These are phyloP conservation scores for Hippopotamyrus pictus DNA, from an alignment of 2,797 vertebrate genomes.

Conservation along the genomic window DNA sequence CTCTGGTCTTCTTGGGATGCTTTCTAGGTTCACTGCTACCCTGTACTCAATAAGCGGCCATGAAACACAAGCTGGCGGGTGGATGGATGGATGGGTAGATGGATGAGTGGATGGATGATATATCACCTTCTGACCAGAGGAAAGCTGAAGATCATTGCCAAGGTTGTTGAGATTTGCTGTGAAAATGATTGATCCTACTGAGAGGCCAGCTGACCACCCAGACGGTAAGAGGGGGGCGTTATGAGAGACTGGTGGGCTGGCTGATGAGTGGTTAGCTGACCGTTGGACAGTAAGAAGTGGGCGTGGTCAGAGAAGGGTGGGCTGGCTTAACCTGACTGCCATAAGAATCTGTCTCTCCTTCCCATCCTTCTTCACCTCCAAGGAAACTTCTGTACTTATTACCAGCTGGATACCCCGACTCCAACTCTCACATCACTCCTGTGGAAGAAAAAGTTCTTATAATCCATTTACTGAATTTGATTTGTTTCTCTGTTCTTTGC, in stretches of 20 bases:
- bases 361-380: slow-evolving; percentile 20
- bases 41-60: not conserved
- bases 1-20: not conserved
- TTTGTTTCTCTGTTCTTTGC: slow-evolving; percentile 41
- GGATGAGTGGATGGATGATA: not conserved
- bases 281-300: not conserved
- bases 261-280: not conserved
- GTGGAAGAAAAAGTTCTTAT: slow-evolving; percentile 44
- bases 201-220: not conserved
- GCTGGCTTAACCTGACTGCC: too few relatives aligned
- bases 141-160: not conserved
- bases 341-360: not conserved
- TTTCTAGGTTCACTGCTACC: not conserved
- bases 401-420: slow-evolving; percentile 17
- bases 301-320: not conserved
- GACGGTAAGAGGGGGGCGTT: not conserved
- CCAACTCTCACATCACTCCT: slow-evolving; percentile 31
- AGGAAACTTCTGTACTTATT: slow-evolving; percentile 9
- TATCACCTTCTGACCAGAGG: not conserved
- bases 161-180: not conserved
- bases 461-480: slow-evolving; percentile 54
- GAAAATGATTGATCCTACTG: not conserved
- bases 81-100: not conserved
- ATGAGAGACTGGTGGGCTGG: not conserved
- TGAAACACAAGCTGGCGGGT: not conserved